These are phyloP conservation scores for Suncus etruscus DNA, from an alignment of 2,113 vertebrate species.

Conservation along the genomic window DNA sequence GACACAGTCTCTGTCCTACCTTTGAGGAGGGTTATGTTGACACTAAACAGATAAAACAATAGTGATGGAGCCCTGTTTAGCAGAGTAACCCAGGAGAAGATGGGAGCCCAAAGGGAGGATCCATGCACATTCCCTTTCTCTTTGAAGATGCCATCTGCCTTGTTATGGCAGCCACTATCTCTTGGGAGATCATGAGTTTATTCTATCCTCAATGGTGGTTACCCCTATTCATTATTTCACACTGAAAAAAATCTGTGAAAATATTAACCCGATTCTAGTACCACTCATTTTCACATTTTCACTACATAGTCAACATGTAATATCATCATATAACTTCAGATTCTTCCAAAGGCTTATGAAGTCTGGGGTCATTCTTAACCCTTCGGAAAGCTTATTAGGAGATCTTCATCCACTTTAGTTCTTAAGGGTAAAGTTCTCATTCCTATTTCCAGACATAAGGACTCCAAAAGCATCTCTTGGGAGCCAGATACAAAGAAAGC, in stretches of 20 bases:
- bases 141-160: background rate
- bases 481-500: background rate
- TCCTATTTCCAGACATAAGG: background rate
- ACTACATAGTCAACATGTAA: background rate
- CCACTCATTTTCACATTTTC: background rate
- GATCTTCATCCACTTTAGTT: background rate
- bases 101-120: accelerated
- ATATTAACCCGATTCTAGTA: background rate
- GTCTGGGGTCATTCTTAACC: background rate
- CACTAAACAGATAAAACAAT: background rate
- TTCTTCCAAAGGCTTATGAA: background rate
- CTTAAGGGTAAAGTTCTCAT: background rate
- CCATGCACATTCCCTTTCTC: background rate
- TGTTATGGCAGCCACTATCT: background rate
- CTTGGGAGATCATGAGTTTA: background rate
- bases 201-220: background rate
- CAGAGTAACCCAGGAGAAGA: too few relatives aligned
- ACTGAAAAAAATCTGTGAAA: background rate
- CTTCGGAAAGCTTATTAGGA: background rate
- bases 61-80: background rate
- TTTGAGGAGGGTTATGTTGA: too few relatives aligned
- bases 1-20: background rate
- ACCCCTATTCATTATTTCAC: background rate
- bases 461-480: background rate
- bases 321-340: too few relatives aligned